Evolutionary conservation across 2,113 vertebrate species (phyloP), one percentile per base, ranked within the genome.

Genomic region (Microcebus murinus): DNA sequence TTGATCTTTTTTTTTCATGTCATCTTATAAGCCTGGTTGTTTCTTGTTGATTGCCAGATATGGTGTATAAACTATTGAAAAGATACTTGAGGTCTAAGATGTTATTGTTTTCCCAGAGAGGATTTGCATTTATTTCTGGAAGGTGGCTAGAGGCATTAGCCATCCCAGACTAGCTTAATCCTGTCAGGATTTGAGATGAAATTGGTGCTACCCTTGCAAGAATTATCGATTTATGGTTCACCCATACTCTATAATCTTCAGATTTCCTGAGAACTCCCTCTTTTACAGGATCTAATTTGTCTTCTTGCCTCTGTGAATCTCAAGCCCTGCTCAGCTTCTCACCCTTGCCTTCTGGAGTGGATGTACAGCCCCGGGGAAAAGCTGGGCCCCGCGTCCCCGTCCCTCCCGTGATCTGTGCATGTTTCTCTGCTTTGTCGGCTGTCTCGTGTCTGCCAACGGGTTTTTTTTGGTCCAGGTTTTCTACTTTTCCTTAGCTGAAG

Each of bases 401-500:
- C 65, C 70, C 45, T 88, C 61, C 84, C 92, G 6, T 95, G 95
- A 48, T n/a, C 42, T 42, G 50, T 23, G 79, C 90, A 5, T 2
- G 71, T 31, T 82, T 50, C 85, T 91, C 50, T 68, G 65, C 84
- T 36, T 48, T 59, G 31, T 77, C n/a, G 36, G 79, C 55, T 15
- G 42, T 31, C 34, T 68, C 48, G 31, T 74, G 61, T 89, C 76
- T 77, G 82, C 90, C 79, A 88, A 23, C 34, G 48, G 29, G 18
- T 55, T 59, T 81, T 81, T 65, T 65, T 59, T 34, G 63, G 79
- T 87, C 70, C 65, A 65, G n/a, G 13, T 70, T 88, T 83, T 94
- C 82, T 85, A 17, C 14, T 65, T 94, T 87, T 50, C 59, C 92
- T 93, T 80, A 92, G 79, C 63, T 45, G 79, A 93, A 83, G 1